Evolutionary conservation across 2,797 vertebrate species (phyloP).

Genomic region (Tokudaia muenninki): DNA sequence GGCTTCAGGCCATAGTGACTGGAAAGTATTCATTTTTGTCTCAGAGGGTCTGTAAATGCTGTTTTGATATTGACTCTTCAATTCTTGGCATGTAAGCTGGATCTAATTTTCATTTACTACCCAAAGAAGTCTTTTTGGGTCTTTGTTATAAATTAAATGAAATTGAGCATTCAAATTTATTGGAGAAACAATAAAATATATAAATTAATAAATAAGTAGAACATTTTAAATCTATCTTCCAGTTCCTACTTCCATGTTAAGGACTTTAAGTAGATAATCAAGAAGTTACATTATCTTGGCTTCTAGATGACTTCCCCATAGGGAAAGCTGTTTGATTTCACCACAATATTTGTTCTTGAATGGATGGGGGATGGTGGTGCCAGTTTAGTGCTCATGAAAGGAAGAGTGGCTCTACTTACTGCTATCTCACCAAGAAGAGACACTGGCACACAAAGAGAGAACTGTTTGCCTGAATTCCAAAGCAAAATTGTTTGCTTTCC

Average conservation of each 20-base stretch:
- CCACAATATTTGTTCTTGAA: background rate
- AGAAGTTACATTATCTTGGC: background rate
- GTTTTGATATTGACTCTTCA: background rate
- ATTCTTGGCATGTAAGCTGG: background rate
- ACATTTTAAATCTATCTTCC: background rate
- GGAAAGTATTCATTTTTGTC: background rate
- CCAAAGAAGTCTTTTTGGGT: background rate
- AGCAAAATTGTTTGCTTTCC: background rate
- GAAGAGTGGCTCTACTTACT: background rate
- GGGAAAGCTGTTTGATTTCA: background rate
- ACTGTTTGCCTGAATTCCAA: background rate
- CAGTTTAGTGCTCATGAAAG: background rate
- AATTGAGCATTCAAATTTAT: background rate
- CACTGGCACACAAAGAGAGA: background rate
- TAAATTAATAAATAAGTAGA: background rate
- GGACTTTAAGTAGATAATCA: background rate
- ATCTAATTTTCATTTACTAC: background rate
- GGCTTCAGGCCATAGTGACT: background rate
- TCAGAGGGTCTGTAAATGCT: background rate
- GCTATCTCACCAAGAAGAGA: background rate
- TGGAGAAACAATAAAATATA: slow-evolving; percentile 16
- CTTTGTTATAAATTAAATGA: slow-evolving; percentile 46
- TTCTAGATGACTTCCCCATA: background rate
- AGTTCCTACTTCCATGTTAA: background rate
- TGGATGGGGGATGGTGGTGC: background rate